A percentile compares a stretch with the other conserved stretches of the same genome.
Conservation (phyloP, 2,797 vertebrate species). For the Pseudochaenichthys georgianus region DNA sequence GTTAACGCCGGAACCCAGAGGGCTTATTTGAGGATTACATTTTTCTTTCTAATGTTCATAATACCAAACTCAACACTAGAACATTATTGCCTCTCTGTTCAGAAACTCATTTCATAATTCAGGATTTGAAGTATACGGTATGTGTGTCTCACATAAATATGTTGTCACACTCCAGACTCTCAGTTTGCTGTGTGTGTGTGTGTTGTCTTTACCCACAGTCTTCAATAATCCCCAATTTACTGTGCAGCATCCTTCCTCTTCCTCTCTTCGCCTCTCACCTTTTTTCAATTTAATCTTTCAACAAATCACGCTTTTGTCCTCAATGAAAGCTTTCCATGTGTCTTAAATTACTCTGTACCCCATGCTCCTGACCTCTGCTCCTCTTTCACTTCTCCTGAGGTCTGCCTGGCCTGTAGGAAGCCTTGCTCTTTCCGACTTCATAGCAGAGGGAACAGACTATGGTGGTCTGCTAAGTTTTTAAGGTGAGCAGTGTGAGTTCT, state of each 20-base stretch:
- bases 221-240: constrained; percentile 50
- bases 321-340: constrained; percentile 55
- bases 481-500: constrained; percentile 28
- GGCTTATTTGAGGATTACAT: background rate
- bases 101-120: constrained; percentile 14
- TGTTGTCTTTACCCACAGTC: constrained; percentile 37
- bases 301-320: constrained; percentile 65
- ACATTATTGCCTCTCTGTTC: constrained; percentile 8
- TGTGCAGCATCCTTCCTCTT: constrained; percentile 26
- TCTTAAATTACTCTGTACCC: constrained; percentile 62
- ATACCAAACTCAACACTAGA: constrained; percentile 1
- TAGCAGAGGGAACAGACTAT: constrained; percentile 38
- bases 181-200: constrained; percentile 32
- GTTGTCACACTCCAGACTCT: constrained; percentile 26
- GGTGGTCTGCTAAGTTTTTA: constrained; percentile 40
- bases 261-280: constrained; percentile 33
- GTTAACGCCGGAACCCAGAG: too few relatives aligned
- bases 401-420: constrained; percentile 33
- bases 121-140: background rate
- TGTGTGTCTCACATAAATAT: constrained; percentile 15
- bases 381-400: constrained; percentile 42
- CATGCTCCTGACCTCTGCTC: constrained; percentile 58
- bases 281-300: constrained; percentile 66
- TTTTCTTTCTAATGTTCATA: background rate
- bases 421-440: constrained; percentile 42